These are phyloP conservation scores for Arenaria interpres DNA, from an alignment of 2,113 vertebrate genomes.

Conservation along the genomic window DNA sequence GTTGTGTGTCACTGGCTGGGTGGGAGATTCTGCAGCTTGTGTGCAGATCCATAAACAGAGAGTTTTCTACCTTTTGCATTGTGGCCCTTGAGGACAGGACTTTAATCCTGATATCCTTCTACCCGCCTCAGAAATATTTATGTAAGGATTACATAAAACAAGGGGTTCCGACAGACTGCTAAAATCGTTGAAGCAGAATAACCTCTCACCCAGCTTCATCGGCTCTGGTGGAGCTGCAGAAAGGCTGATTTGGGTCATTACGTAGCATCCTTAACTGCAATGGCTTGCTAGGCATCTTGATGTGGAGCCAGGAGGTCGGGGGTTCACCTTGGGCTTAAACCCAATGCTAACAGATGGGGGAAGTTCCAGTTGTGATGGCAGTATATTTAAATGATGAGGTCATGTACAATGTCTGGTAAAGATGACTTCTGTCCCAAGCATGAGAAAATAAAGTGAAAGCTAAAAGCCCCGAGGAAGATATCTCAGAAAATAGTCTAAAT, in stretches of 20 bases:
- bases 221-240: not conserved
- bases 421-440: not conserved
- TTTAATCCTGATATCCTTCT: not conserved
- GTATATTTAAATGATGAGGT: not conserved
- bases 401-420: not conserved
- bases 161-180: not conserved
- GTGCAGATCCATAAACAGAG: not conserved
- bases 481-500: not conserved
- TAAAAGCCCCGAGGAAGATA: not conserved
- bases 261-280: not conserved
- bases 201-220: not conserved
- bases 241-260: slow-evolving; percentile 1
- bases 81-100: not conserved
- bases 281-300: not conserved
- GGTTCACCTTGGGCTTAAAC: not conserved
- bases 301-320: not conserved
- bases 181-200: not conserved
- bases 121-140: not conserved
- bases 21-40: not conserved
- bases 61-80: not conserved
- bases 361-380: not conserved
- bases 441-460: not conserved
- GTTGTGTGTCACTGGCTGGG: not conserved
- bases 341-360: not conserved
- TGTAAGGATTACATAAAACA: not conserved